Evolutionary conservation across 2,888 invertebrate genomes (phyloP), one percentile per base, ranked within the genome.

Genomic region (Strigamia crassipes): DNA sequence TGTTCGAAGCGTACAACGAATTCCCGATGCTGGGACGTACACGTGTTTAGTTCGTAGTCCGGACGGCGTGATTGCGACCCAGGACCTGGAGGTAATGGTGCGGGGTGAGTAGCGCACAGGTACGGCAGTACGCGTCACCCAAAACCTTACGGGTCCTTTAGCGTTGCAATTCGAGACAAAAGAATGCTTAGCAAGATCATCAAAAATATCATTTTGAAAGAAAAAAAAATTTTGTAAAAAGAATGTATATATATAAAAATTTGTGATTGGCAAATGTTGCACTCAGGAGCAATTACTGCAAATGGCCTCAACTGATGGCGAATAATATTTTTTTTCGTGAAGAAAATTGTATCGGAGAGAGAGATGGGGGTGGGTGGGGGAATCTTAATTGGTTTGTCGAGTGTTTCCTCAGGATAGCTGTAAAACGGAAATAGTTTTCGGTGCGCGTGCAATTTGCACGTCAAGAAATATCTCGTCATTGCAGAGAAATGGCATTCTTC

Each of bases 71-170:
- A 56, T 42, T 10, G 81, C 81, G 10, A 81, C 81, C 38, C 38
- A 77, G 81, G 81, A 81, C 51, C 73, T 81, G 73, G 81, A 81
- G 61, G 81, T 81, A 78, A 81, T 77, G 78, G 81, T 81, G 23
- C 78, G 51, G 78, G 81, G 81, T 81, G 78, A 81, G 81, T 77
- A 73, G 23, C 78, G 41, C 31, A 80, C 80, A 80, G 80, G 80
- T 80, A 80, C 56, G 80, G 51, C 80, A 80, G 73, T 73, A 73
- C 73, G 73, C 73, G 73, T 73, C 73, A 73, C 31, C 27, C 73
- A 21, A 56, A 18, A 56, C 56, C 56, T 56, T 4, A 56, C n/a
- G 56, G 2, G 56, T n/a, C 56, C 21, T 56, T 46, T 13, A 38
- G 15, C 56, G n/a, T 56, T 56, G 56, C 56, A 56, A 1, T 56